Evolutionary conservation across 2,888 invertebrate genomes (phyloP).

Genomic region (Hylaea fasciaria): DNA sequence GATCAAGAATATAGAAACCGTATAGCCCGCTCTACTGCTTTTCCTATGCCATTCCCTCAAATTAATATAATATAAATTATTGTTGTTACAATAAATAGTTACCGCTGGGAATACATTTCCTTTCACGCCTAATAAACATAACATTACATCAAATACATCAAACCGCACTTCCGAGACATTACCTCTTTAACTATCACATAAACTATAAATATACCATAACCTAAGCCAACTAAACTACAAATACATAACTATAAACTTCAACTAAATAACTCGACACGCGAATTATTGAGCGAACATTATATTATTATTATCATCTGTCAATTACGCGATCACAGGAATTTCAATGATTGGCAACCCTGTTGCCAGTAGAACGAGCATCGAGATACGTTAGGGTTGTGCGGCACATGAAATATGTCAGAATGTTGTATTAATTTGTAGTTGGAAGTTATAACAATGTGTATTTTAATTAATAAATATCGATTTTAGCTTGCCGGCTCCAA

Average conservation of each 20-base stretch:
- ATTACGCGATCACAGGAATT: slow-evolving; percentile 15
- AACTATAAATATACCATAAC: not conserved
- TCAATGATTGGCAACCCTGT: slow-evolving; percentile 54
- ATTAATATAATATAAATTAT: no score
- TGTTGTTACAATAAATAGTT: no score
- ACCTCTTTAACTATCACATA: slow-evolving; percentile 11
- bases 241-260: not conserved
- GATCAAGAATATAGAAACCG: no score
- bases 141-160: not conserved
- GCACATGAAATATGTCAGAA: slow-evolving; percentile 34
- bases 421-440: slow-evolving; percentile 59
- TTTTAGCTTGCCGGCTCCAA: slow-evolving; percentile 8
- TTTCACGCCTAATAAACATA: not conserved
- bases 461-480: slow-evolving; percentile 58
- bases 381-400: slow-evolving; percentile 51
- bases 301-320: slow-evolving; percentile 6
- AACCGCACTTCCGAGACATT: slow-evolving; percentile 8
- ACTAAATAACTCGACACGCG: slow-evolving; percentile 3
- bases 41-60: no score
- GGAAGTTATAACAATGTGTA: slow-evolving; percentile 60
- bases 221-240: not conserved
- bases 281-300: slow-evolving; percentile 4
- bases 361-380: slow-evolving; percentile 8
- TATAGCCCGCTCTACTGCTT: no score
- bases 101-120: no score